A percentile compares a stretch with the other conserved stretches of the same genome.
Evolutionary conservation across 2,797 vertebrate genomes (phyloP).

Genomic region (Taeniopygia guttata): DNA sequence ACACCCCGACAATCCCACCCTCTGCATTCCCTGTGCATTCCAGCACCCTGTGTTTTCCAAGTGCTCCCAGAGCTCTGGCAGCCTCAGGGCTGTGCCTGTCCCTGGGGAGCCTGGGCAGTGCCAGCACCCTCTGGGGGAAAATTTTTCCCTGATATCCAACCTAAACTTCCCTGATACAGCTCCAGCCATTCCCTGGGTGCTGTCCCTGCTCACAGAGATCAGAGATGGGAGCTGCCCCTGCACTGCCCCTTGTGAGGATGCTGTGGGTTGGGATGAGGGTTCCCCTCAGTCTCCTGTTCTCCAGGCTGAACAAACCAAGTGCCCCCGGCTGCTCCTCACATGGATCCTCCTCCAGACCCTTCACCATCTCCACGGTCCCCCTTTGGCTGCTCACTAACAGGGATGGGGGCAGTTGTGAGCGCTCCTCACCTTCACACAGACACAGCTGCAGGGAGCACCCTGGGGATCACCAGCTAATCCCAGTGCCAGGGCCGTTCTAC

Average conservation of each 20-base stretch:
- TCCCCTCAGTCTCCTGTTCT: neutral
- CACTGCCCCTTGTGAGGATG: fast-evolving
- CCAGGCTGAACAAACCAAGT: neutral
- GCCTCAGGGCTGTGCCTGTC: fast-evolving
- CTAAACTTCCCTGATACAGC: neutral
- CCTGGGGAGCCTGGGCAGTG: neutral
- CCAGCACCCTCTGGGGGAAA: neutral
- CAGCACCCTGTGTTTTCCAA: fast-evolving
- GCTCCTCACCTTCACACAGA: neutral
- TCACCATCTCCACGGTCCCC: neutral
- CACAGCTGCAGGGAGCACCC: neutral
- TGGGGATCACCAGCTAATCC: neutral
- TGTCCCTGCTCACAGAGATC: neutral
- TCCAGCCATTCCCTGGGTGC: fast-evolving
- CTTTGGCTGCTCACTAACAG: neutral
- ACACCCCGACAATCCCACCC: neutral
- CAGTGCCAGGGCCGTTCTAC: fast-evolving
- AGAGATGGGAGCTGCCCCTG: neutral
- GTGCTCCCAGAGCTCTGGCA: neutral
- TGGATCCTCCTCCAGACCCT: neutral
- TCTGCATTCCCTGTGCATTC: too few relatives aligned
- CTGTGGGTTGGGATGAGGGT: neutral
- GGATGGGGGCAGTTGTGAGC: fast-evolving
- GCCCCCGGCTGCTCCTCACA: neutral
- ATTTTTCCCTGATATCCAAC: neutral